These are phyloP conservation scores for Diaphora mendica DNA, from an alignment of 2,888 invertebrate genomes.

Conservation along the genomic window DNA sequence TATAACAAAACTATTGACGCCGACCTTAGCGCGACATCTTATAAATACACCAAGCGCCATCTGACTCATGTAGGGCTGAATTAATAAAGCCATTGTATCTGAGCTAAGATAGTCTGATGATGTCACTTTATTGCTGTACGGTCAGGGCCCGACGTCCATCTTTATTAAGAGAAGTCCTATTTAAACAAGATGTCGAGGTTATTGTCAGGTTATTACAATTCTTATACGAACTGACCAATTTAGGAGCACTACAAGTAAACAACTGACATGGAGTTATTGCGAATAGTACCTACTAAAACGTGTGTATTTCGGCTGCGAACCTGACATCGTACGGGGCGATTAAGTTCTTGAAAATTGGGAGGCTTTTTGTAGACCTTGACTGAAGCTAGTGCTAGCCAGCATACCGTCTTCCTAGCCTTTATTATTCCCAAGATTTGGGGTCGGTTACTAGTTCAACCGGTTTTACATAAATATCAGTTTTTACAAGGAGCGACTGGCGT, in stretches of 20 bases:
- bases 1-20: background rate
- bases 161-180: background rate
- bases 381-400: no score
- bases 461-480: no score
- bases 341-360: no score
- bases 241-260: background rate
- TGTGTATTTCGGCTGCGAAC: no score
- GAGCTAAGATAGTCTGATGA: constrained; percentile 14
- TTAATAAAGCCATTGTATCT: constrained; percentile 22
- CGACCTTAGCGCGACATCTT: background rate
- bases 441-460: no score
- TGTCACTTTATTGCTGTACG: constrained; percentile 12
- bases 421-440: no score
- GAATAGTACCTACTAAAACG: background rate
- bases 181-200: constrained; percentile 9
- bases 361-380: no score
- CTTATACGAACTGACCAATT: no score
- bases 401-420: no score
- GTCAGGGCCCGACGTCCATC: constrained; percentile 14
- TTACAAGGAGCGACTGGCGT: no score
- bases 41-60: background rate
- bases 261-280: background rate
- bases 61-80: constrained; percentile 19
- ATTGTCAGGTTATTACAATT: background rate
- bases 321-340: no score